Base-by-base conservation (phyloP, 2,113 vertebrate species). In the Origma solitaria region DNA sequence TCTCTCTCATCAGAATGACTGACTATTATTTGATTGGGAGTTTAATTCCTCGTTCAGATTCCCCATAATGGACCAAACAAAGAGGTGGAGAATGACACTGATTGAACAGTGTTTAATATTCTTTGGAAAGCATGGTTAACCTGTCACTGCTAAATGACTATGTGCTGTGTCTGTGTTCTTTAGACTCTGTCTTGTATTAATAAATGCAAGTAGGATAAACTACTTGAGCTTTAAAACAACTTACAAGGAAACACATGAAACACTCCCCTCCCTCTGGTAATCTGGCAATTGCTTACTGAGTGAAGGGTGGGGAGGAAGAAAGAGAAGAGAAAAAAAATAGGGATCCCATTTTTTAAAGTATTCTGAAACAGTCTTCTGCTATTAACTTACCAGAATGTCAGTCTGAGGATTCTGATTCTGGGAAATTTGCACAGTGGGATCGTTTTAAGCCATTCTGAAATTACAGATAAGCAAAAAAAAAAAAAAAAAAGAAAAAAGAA, bases 171-270 rank as follows among this genome's bases (percentile, higher is more conserved):
- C 53, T 91, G 53, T 65, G 81, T 69, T 42, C 65, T 89, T 87
- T 20, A 80, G 62, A 40, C n/a, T 89, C 64, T 91, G 65, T 56
- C 86, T 77, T 57, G 38, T 88, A 83, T 78, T 88, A 78, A 93
- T 90, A 93, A 96, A 88, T 56, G 40, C 49, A 94, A 86, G 24
- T n/a, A 57, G 49, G 40, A 92, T 57, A 84, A 96, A 93, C 45
- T 90, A 54, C 45, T 64, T 65, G 49, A 93, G 56, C 24, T 94
- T 86, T 58, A 75, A 81, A 90, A 80, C n/a, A 49, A 49, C 17
- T 78, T 71, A 86, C 33, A 86, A 60, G 38, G 28, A 47, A 93
- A 87, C n/a, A 65, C 4, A n/a, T 31, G 4, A 82, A 84, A 50
- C 19, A 13, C 15, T 42, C 7, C 15, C 18, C 21, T 93, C 45